A percentile compares a stretch with the other conserved stretches of the same genome.
Conservation (phyloP, 1,140 invertebrate species). For the Megalopta genalis region DNA sequence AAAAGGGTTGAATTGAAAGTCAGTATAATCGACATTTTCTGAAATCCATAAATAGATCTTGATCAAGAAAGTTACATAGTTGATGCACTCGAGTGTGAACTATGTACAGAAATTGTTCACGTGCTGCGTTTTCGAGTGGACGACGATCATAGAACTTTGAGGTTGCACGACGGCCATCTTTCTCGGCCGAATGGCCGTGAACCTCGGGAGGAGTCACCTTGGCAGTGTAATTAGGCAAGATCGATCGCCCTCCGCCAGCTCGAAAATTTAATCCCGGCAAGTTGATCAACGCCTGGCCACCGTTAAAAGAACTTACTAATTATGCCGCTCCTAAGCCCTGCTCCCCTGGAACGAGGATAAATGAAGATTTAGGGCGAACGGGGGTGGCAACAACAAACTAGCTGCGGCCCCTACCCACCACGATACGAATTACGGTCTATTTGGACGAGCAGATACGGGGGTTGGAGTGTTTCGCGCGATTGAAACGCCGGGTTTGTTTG, state of each 20-base stretch:
- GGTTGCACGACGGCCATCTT: background rate
- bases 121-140: no score
- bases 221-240: constrained; percentile 27
- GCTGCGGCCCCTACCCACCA: background rate
- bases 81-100: no score
- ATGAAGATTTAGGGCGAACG: constrained; percentile 19
- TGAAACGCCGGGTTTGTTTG: background rate
- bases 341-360: constrained; percentile 19
- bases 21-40: no score
- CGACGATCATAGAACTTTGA: no score
- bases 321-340: constrained; percentile 31
- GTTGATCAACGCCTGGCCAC: constrained; percentile 27
- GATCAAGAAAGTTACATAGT: no score
- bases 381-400: constrained; percentile 10
- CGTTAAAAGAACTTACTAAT: constrained; percentile 42
- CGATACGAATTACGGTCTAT: constrained; percentile 18
- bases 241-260: constrained; percentile 3
- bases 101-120: no score
- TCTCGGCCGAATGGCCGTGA: background rate
- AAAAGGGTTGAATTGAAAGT: no score
- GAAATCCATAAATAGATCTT: no score
- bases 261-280: constrained; percentile 33
- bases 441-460: background rate
- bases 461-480: background rate
- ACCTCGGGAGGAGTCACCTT: constrained; percentile 13